phyloP scores from a whole-genome alignment of 1,140 invertebrate genomes.

The Asbolus verrucosus region DNA sequence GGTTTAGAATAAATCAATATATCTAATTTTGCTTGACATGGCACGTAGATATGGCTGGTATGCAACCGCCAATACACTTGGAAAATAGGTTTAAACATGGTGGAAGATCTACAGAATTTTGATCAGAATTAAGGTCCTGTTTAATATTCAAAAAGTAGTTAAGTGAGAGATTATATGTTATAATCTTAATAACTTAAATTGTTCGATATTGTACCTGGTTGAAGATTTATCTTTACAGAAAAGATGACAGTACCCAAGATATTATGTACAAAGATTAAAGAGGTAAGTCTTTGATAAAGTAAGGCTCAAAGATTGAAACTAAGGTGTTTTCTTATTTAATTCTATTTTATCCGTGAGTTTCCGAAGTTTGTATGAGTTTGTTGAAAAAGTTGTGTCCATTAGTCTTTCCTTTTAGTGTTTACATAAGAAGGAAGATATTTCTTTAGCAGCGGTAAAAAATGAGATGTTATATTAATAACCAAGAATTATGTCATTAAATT shows the following conservation, averaged over 20 bases:
- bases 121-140: too few species aligned
- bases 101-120: too few species aligned
- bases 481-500: neutral
- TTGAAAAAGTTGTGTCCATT: constrained; percentile 39
- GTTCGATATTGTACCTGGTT: too few species aligned
- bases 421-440: constrained; percentile 10
- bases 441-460: neutral
- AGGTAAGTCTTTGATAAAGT: constrained; percentile 20
- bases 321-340: constrained; percentile 35
- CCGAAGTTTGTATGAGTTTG: constrained; percentile 16
- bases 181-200: too few species aligned
- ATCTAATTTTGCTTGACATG: too few species aligned
- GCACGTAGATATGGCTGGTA: too few species aligned
- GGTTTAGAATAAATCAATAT: too few species aligned
- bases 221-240: neutral
- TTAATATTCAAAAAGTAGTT: too few species aligned
- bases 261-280: constrained; percentile 3
- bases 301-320: constrained; percentile 29
- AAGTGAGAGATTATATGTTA: neutral
- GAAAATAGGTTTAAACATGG: too few species aligned
- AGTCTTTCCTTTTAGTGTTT: constrained; percentile 34
- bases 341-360: constrained; percentile 22
- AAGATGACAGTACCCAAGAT: neutral
- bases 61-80: too few species aligned
- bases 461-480: neutral